Conservation (phyloP, 1,140 invertebrate species). For the Drosophila ercepeae region DNA sequence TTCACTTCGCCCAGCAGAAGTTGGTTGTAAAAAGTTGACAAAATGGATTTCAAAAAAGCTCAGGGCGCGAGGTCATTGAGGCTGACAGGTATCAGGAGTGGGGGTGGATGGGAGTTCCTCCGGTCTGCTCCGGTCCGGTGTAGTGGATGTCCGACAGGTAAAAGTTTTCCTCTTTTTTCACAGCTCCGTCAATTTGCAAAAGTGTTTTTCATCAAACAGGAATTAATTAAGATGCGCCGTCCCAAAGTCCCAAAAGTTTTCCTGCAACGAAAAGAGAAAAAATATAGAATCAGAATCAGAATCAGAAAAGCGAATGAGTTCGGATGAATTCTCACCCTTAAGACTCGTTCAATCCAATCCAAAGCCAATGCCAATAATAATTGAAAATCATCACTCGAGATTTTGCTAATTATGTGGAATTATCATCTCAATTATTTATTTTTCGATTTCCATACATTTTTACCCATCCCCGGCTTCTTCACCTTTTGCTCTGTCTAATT, state of each 20-base stretch:
- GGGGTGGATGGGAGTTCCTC: not conserved
- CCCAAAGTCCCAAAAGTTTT: conserved; percentile 52
- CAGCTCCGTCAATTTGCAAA: conserved; percentile 76
- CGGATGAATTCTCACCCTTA: conserved; percentile 9
- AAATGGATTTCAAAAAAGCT: conserved; percentile 57
- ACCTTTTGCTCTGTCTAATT: conserved; percentile 54
- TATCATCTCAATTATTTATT: conserved; percentile 82
- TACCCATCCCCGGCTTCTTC: conserved; percentile 16
- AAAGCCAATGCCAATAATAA: conserved; percentile 60
- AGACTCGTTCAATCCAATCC: conserved; percentile 13
- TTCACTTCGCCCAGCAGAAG: conserved; percentile 36
- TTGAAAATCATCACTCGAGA: conserved; percentile 81
- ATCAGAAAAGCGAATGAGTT: conserved; percentile 12
- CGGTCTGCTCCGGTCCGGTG: no score
- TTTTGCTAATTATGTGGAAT: conserved; percentile 82
- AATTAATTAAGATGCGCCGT: conserved; percentile 76
- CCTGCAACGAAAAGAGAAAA: conserved; percentile 11
- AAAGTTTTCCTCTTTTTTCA: conserved; percentile 59
- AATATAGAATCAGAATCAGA: not conserved
- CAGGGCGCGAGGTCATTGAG: conserved; percentile 37
- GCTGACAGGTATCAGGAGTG: conserved; percentile 31
- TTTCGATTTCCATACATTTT: conserved; percentile 74
- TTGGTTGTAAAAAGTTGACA: conserved; percentile 75
- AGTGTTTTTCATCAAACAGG: conserved; percentile 81
- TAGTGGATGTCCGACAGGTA: conserved; percentile 59